Conservation (phyloP, 2,113 vertebrate genomes). For the Prunella fulvescens region DNA sequence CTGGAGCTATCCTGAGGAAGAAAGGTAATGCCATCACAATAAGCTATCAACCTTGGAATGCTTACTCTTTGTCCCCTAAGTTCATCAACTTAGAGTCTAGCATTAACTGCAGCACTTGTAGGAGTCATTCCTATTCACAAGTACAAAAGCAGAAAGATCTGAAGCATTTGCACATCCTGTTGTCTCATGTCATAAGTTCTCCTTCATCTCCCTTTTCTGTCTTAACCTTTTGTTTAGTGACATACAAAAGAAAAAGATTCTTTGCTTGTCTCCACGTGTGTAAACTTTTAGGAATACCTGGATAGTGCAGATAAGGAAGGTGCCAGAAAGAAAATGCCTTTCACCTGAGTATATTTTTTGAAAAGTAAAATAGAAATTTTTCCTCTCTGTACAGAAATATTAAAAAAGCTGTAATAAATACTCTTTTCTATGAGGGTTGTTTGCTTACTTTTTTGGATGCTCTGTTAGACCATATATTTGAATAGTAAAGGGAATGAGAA, state of each 20-base stretch:
- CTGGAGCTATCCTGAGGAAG: neutral
- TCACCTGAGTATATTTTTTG: neutral
- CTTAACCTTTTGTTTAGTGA: neutral
- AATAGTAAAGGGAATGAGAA: neutral
- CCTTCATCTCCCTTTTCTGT: neutral
- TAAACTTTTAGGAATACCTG: neutral
- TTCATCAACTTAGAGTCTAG: neutral
- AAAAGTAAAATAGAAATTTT: neutral
- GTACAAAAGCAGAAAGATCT: neutral
- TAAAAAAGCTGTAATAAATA: neutral
- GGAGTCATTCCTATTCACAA: neutral
- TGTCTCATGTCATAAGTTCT: neutral
- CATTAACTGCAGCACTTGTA: neutral
- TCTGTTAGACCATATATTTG: neutral
- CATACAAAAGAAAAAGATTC: neutral
- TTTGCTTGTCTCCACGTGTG: neutral
- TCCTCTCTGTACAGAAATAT: neutral
- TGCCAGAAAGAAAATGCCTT: neutral
- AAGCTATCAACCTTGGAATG: neutral
- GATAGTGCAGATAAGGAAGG: neutral
- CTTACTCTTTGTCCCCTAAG: neutral
- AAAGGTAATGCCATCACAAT: neutral
- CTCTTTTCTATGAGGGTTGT: neutral
- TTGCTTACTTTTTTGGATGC: neutral
- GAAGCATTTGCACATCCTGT: neutral